These are phyloP conservation scores for Perithous albicinctus DNA, from an alignment of 2,888 invertebrate species.

Conservation along the genomic window DNA sequence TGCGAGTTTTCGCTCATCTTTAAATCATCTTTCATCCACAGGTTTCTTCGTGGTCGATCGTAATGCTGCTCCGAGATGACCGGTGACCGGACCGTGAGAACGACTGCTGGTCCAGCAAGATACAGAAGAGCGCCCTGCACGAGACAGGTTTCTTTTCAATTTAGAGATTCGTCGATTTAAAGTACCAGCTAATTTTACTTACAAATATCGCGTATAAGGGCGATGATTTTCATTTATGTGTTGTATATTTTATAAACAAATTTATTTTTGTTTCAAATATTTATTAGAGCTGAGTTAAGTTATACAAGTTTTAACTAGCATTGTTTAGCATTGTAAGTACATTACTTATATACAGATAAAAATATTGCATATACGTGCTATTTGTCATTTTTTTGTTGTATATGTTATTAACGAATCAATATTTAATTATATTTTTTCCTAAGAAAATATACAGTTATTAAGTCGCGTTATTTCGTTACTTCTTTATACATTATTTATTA, in stretches of 20 bases:
- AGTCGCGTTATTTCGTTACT: no score
- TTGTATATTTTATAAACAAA: neutral
- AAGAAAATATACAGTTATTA: no score
- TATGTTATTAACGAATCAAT: no score
- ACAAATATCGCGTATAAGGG: neutral
- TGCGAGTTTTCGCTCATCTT: conserved; percentile 71
- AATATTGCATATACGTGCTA: no score
- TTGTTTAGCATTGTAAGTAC: neutral
- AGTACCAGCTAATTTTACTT: neutral
- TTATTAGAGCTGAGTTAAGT: neutral
- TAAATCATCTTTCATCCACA: conserved; percentile 70
- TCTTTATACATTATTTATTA: no score
- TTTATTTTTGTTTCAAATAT: neutral
- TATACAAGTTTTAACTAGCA: neutral
- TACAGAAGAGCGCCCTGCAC: conserved; percentile 61
- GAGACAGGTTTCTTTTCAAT: conserved; percentile 75
- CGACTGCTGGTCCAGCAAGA: conserved; percentile 75
- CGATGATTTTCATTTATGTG: neutral
- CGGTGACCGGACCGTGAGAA: conserved; percentile 81
- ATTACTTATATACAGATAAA: neutral
- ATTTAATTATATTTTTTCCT: no score
- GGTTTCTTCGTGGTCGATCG: conserved; percentile 31
- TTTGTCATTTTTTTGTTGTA: no score
- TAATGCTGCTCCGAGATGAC: conserved; percentile 70
- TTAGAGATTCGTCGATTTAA: neutral